Conservation (phyloP, 2,113 vertebrate species). For the Bos javanicus region DNA sequence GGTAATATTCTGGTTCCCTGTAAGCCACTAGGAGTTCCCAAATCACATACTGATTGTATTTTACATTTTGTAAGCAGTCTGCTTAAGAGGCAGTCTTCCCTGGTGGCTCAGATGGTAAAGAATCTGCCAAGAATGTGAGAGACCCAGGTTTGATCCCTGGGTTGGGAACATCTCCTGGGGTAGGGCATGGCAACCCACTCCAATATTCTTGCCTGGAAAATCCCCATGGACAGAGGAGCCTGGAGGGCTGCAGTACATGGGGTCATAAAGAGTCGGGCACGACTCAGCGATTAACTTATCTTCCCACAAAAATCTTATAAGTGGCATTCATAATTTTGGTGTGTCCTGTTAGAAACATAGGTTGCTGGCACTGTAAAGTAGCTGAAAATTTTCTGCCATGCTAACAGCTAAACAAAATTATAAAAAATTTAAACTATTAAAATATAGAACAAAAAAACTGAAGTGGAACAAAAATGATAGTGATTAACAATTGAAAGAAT, state of each 20-base stretch:
- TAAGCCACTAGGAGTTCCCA: background rate
- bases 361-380: background rate
- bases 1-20: background rate
- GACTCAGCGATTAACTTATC: background rate
- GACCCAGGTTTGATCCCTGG: background rate
- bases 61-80: background rate
- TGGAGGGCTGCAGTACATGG: background rate
- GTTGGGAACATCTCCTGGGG: background rate
- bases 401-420: background rate
- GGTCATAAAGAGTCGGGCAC: background rate
- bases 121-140: background rate
- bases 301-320: background rate
- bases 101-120: background rate
- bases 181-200: background rate
- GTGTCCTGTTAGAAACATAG: background rate
- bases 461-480: background rate
- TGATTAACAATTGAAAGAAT: background rate
- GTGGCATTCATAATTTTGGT: background rate
- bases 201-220: background rate
- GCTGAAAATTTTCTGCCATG: background rate
- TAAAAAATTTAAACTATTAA: background rate
- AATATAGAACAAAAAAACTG: background rate
- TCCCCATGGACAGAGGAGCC: background rate
- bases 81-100: background rate
- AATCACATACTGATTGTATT: background rate